phyloP scores from a whole-genome alignment of 2,113 vertebrate species.

The Vidua chalybeata region DNA sequence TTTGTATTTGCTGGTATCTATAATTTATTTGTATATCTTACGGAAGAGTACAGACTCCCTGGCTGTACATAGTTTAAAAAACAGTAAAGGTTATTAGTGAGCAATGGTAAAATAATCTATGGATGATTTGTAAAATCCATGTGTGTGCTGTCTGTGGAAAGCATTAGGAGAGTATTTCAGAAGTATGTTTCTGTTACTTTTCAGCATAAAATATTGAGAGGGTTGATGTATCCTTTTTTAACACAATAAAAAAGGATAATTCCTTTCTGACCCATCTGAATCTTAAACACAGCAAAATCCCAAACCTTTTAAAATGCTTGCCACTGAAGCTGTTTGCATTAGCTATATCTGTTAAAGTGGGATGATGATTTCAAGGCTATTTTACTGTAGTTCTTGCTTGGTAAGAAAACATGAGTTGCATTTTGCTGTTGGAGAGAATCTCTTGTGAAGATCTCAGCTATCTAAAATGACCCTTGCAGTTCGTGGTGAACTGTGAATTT shows the following conservation, averaged over 20 bases:
- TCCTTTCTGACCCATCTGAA: neutral
- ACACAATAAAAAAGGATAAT: neutral
- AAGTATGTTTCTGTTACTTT: neutral
- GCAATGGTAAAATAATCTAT: neutral
- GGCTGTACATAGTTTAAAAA: neutral
- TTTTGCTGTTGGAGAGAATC: neutral
- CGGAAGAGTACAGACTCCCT: neutral
- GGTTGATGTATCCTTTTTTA: neutral
- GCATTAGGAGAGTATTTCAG: neutral
- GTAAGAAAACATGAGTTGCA: neutral
- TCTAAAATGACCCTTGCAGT: neutral
- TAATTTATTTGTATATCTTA: neutral
- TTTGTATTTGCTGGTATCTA: neutral
- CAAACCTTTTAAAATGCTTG: neutral
- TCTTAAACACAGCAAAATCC: neutral
- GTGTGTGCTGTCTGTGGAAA: neutral
- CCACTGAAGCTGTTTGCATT: neutral
- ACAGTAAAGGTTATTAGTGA: neutral
- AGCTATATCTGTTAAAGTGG: neutral
- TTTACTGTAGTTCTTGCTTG: neutral
- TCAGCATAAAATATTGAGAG: neutral
- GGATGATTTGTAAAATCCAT: neutral
- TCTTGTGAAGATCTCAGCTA: rapidly evolving
- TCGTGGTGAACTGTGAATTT: neutral
- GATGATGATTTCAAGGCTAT: neutral